A percentile compares a stretch with the other conserved stretches of the same genome.
Conservation (phyloP, 2,797 vertebrate species). For the Acipenser transmontanus region DNA sequence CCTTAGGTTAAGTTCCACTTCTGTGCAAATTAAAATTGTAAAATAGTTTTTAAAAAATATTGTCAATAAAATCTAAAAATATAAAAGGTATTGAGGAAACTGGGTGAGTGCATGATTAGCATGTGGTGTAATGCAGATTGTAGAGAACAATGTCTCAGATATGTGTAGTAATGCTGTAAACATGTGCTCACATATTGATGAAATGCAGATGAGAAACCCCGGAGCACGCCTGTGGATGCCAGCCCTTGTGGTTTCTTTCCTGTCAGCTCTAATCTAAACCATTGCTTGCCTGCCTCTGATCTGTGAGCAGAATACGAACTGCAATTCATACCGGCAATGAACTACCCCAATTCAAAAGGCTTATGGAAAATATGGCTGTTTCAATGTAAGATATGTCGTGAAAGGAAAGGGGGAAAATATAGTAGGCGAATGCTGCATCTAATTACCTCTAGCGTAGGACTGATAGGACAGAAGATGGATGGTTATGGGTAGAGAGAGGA, state of each 20-base stretch:
- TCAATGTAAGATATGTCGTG: slow-evolving; percentile 3
- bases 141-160: slow-evolving; percentile 8
- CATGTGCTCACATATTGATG: slow-evolving; percentile 62
- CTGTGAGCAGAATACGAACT: slow-evolving; percentile 38
- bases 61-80: too few relatives aligned
- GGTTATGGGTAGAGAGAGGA: slow-evolving; percentile 4
- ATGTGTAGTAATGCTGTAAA: slow-evolving; percentile 53
- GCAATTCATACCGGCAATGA: slow-evolving; percentile 25
- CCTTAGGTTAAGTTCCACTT: too few relatives aligned
- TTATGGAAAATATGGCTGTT: not conserved
- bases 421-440: too few relatives aligned
- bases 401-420: not conserved
- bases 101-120: slow-evolving; percentile 64
- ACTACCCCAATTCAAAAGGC: slow-evolving; percentile 5
- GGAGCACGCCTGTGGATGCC: slow-evolving; percentile 63
- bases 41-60: too few relatives aligned
- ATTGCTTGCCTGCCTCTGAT: slow-evolving; percentile 24
- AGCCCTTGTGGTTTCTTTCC: slow-evolving; percentile 56
- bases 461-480: slow-evolving; percentile 9
- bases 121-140: slow-evolving; percentile 52
- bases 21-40: too few relatives aligned
- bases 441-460: too few relatives aligned
- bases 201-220: slow-evolving; percentile 64
- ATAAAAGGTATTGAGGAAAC: slow-evolving; percentile 51
- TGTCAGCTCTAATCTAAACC: slow-evolving; percentile 65